These are phyloP conservation scores for Pemphredon lugubris DNA, from an alignment of 2,888 invertebrate genomes.

Conservation along the genomic window DNA sequence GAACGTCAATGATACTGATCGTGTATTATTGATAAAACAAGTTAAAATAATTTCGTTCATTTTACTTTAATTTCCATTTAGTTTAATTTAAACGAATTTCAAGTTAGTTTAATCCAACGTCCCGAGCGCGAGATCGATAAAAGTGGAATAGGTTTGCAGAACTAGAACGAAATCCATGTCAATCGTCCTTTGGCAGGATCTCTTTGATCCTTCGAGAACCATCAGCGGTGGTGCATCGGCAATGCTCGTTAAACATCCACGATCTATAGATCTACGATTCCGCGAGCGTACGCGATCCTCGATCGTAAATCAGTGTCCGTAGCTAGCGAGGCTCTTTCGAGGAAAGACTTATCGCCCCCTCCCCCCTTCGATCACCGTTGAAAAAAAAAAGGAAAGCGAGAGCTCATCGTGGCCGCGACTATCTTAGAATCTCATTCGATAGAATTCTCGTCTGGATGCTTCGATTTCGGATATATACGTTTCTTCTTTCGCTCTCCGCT, in stretches of 20 bases:
- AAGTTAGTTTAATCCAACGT: no score
- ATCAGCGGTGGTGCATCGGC: conserved; percentile 13
- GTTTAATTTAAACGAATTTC: no score
- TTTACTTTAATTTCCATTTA: no score
- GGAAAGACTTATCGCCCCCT: conserved; percentile 16
- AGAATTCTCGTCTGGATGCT: no score
- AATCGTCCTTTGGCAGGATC: conserved; percentile 7
- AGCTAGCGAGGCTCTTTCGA: conserved; percentile 18
- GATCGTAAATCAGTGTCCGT: conserved; percentile 38
- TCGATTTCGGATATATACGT: no score
- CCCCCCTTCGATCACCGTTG: conserved; percentile 9
- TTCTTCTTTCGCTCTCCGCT: no score
- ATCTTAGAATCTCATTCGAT: no score
- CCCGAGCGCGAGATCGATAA: background rate
- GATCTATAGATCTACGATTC: conserved; percentile 11
- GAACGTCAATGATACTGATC: no score
- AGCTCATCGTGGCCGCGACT: background rate
- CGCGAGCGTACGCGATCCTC: background rate
- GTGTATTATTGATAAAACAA: no score
- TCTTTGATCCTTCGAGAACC: conserved; percentile 46
- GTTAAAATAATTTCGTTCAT: no score
- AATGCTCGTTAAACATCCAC: conserved; percentile 25
- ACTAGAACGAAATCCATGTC: conserved; percentile 33
- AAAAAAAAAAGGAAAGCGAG: background rate
- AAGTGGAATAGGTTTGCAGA: conserved; percentile 7